A percentile compares a stretch with the other conserved stretches of the same genome.
Evolutionary conservation across 2,113 vertebrate species (phyloP).

Genomic region (Ailuropoda melanoleuca): DNA sequence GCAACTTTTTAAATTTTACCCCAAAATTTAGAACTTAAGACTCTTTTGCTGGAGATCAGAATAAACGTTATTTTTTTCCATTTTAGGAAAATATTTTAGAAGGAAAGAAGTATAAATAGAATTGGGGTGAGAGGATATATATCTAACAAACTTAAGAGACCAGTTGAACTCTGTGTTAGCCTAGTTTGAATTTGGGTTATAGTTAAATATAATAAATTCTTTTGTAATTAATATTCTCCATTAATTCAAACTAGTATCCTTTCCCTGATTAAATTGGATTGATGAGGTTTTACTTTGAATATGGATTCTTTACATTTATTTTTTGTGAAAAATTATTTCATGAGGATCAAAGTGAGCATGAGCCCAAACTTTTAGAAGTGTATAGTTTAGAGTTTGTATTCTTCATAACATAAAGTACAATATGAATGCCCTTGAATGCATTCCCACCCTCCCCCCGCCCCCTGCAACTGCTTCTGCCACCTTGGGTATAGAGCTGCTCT

Average conservation of each 20-base stretch:
- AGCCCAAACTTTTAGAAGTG: not conserved
- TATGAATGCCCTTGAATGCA: not conserved
- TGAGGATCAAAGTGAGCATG: not conserved
- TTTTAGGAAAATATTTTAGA: not conserved
- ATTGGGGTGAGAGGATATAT: not conserved
- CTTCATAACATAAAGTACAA: not conserved
- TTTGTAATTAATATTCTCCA: not conserved
- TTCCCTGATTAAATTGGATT: not conserved
- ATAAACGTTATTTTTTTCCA: not conserved
- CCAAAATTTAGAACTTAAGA: not conserved
- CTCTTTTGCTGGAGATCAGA: not conserved
- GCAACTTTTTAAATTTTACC: not conserved
- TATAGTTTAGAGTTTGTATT: not conserved
- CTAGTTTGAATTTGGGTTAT: conserved; percentile 11
- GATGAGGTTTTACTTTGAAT: not conserved
- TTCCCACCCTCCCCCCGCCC: accelerated
- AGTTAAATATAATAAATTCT: conserved; percentile 22
- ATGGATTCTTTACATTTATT: not conserved
- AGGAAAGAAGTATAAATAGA: conserved; percentile 26
- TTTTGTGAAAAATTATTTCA: conserved; percentile 10
- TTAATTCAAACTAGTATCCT: not conserved
- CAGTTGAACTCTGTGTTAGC: not conserved
- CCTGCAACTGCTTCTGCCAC: accelerated
- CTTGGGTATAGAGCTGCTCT: not conserved
- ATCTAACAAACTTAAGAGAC: not conserved